Base-by-base conservation (phyloP, 2,113 vertebrate genomes). In the Rhinoptilus africanus region DNA sequence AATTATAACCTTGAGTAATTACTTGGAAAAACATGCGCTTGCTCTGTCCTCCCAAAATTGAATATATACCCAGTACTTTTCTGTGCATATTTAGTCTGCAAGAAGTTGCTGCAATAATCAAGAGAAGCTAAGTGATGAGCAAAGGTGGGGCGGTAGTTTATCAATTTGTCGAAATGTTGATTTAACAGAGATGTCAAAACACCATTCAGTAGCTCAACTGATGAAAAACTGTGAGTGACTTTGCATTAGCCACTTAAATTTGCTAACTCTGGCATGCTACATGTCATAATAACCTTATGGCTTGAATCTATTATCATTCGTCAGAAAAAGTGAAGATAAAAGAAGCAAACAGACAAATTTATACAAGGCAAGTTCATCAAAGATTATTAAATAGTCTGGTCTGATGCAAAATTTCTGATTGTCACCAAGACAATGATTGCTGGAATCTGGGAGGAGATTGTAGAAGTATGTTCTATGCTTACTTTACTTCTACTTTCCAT, bases 21-120 rank as follows among this genome's bases (percentile, higher is more conserved):
- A 17, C 10, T 23, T 23, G 6, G 68, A 50, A 83, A 71, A 75
- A 22, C 4, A 60, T 5, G 1, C 43, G 14, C 53, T 88, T 35
- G 3, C 24, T 85, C 18, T 59, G 4, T 12, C 5, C 1, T 5
- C 7, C 16, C 2, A 2, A 5, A 41, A 63, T 24, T 43, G n/a
- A 89, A 39, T 56, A 71, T 41, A 26, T 10, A 51, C 37, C 11
- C 14, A 39, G 3, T 48, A 72, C 5, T 34, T 18, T 84, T 8
- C 34, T 85, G 63, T 51, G 34, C 4, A 7, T 28, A 41, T 34
- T 67, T 87, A 45, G 5, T 45, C 28, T 83, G 54, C 12, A 76
- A 80, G 39, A 68, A 92, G 45, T 74, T 66, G 39, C 45, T 85
- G 35, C 32, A 74, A n/a, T 39, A 56, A 10, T 78, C 30, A 88